Base-by-base conservation (phyloP, 2,113 vertebrate genomes). In the Pygoscelis antarcticus region DNA sequence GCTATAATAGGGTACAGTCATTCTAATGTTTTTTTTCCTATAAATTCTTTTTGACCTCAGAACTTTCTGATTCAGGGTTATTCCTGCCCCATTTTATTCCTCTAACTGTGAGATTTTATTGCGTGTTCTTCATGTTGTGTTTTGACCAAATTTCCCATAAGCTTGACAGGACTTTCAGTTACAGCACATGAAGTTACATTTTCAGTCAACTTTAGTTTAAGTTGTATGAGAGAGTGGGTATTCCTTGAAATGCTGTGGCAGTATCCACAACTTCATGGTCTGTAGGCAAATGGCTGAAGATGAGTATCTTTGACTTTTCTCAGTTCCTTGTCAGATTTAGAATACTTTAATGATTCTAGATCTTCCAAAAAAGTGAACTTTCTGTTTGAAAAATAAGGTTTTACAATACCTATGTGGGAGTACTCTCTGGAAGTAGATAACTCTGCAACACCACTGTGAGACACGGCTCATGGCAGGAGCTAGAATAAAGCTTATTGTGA, bases 91-190 rank as follows among this genome's bases (percentile, higher is more conserved):
- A 3, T 42, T 69, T 74, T 92, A 7, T 92, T 83, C 51, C 18
- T 62, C 61, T 78, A 10, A 68, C 13, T 0, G 0, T 74, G 44
- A 30, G 26, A 12, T 60, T 66, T 66, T 32, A 21, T n/a, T 75
- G 36, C 2, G 0, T 49, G 30, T 22, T 47, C 61, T 66, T 65
- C 42, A 7, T 0, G 0, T 10, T 68, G 36, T 47, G 13, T 76
- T 89, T 92, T 58, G 17, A 52, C 11, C 34, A 80, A 32, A 80
- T 71, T 80, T 80, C 36, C 79, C 25, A 5, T 46, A 44, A n/a
- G 21, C 16, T 14, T 62, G 36, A 15, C 27, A 49, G 57, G 66
- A 47, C 57, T 86, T 89, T 27, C 22, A 26, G 34, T 57, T 52
- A 57, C 15, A 64, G 72, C 27, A 42, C 52, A 21, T 8, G 5